Base-by-base conservation (phyloP, 1,140 invertebrate genomes). In the Eurosta solidaginis region DNA sequence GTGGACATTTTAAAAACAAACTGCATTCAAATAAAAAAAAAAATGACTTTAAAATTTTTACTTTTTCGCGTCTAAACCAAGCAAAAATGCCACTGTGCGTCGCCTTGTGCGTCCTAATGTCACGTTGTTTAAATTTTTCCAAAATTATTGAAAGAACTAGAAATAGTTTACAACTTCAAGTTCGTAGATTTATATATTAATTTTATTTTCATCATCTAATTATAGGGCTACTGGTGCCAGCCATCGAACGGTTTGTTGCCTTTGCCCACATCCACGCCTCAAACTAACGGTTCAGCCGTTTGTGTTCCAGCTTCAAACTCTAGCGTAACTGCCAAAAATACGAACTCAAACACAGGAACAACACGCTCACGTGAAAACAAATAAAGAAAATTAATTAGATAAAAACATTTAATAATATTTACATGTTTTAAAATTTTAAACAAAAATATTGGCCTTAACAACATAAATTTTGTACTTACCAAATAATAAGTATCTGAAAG, bases 141-240 rank as follows among this genome's bases (percentile, higher is more conserved):
- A n/a, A n/a, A n/a, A n/a, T n/a, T n/a, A n/a, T n/a, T n/a, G n/a
- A n/a, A n/a, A n/a, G n/a, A n/a, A n/a, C n/a, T n/a, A n/a, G n/a
- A n/a, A n/a, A n/a, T n/a, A n/a, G n/a, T n/a, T n/a, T n/a, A n/a
- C n/a, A n/a, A n/a, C n/a, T n/a, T n/a, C n/a, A n/a, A n/a, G n/a
- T n/a, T n/a, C n/a, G n/a, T n/a, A n/a, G 3, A 6, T 22, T 59
- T 27, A 10, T 4, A 9, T 6, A 25, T 29, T 36, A 59, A 17
- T 25, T n/a, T 36, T 36, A 6, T 59, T 59, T 29, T 59, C 33
- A 25, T 33, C 33, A n/a, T 68, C 12, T 25, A 5, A 10, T 74
- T 74, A 10, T n/a, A 76, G 74, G 74, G 44, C 6, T 76, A 50
- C 27, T 76, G 74, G 74, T 76, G 45, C 3, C 44, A 47, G n/a